Evolutionary conservation across 2,888 invertebrate species (phyloP).

Genomic region (Papilio elwesi): DNA sequence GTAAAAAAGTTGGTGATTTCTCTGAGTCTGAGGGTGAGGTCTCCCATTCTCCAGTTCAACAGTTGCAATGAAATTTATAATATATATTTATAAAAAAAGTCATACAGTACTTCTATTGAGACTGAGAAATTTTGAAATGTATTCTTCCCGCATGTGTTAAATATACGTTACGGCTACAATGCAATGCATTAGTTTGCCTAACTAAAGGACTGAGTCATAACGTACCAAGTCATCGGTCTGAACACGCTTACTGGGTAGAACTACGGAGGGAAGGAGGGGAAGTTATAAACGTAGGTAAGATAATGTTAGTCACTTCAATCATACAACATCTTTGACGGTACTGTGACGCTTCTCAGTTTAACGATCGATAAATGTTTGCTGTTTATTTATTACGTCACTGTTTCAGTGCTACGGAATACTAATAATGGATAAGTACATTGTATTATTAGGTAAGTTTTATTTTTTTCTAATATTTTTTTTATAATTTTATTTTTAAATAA

Average conservation of each 20-base stretch:
- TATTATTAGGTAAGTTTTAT: constrained; percentile 29
- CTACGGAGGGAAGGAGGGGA: constrained; percentile 30
- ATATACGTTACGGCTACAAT: not conserved
- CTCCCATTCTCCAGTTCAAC: no score
- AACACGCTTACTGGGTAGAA: constrained; percentile 22
- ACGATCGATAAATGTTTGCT: constrained; percentile 23
- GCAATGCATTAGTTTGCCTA: constrained; percentile 13
- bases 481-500: not conserved
- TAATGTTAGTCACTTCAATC: constrained; percentile 14
- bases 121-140: no score
- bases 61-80: no score
- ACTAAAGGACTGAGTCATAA: constrained; percentile 24
- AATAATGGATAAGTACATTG: constrained; percentile 13
- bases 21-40: no score
- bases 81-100: no score
- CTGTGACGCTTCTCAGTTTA: constrained; percentile 14
- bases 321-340: constrained; percentile 9
- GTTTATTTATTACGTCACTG: constrained; percentile 7
- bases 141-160: no score
- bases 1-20: no score
- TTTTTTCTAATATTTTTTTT: not conserved
- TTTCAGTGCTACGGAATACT: not conserved
- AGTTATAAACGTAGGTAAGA: constrained; percentile 31
- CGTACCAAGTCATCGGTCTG: constrained; percentile 5
- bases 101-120: no score